Evolutionary conservation across 2,888 invertebrate genomes (phyloP).

Genomic region (Brassicogethes aeneus): DNA sequence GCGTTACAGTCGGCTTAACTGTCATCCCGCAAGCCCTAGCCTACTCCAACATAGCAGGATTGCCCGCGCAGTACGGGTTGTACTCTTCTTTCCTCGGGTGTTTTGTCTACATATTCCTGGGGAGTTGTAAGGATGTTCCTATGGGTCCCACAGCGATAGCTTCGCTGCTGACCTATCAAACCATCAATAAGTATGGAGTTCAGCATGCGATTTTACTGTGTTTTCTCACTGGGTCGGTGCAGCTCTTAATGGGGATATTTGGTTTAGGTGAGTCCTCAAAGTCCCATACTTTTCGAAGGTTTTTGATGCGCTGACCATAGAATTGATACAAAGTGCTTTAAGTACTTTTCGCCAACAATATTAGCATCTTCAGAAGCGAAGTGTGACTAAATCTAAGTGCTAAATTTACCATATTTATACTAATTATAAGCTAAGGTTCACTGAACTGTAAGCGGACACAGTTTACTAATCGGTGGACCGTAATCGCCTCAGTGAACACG

Average conservation of each 20-base stretch:
- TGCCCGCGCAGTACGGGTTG: constrained; percentile 76
- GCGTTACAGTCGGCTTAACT: constrained; percentile 81
- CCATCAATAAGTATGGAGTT: constrained; percentile 54
- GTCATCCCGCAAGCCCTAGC: constrained; percentile 87
- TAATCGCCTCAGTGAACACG: too few species aligned
- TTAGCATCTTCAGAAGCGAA: too few species aligned
- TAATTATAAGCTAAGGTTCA: too few species aligned
- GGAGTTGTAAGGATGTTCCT: constrained; percentile 87
- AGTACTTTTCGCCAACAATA: too few species aligned
- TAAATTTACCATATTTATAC: too few species aligned
- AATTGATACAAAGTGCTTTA: constrained; percentile 4
- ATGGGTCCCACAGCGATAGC: constrained; percentile 90
- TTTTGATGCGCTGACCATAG: constrained; percentile 1
- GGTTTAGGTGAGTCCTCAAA: constrained; percentile 57
- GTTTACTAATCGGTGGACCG: not conserved
- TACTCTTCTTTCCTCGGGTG: constrained; percentile 91
- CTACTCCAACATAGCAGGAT: constrained; percentile 44
- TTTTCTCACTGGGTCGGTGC: constrained; percentile 64
- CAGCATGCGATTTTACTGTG: constrained; percentile 68
- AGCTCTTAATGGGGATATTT: constrained; percentile 71
- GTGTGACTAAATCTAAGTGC: too few species aligned
- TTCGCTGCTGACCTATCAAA: constrained; percentile 75
- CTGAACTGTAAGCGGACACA: not conserved
- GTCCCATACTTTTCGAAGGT: constrained; percentile 8
- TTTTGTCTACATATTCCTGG: constrained; percentile 82